A percentile compares a stretch with the other conserved stretches of the same genome.
These are phyloP conservation scores for Harpalus rubripes DNA, from an alignment of 2,888 invertebrate species.

Conservation along the genomic window DNA sequence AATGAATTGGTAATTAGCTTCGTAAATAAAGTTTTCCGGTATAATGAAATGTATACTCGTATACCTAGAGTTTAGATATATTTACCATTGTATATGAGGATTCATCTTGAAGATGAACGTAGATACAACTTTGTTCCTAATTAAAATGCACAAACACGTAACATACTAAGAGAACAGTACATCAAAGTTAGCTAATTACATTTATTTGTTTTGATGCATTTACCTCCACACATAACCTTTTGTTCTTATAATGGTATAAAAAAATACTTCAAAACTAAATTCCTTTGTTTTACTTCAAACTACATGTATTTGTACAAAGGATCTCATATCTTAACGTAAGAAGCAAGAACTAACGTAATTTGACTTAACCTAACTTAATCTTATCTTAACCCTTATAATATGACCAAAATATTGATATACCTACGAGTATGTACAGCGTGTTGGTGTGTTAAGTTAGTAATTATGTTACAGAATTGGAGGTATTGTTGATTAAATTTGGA, in stretches of 20 bases:
- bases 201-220: not conserved
- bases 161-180: slow-evolving; percentile 38
- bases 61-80: not conserved
- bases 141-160: slow-evolving; percentile 38
- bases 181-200: slow-evolving; percentile 42
- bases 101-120: slow-evolving; percentile 24
- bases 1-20: not conserved
- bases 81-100: not conserved
- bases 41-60: not conserved
- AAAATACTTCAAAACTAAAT: not conserved
- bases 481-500: too few species aligned
- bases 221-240: not conserved
- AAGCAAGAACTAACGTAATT: too few species aligned
- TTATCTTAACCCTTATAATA: too few species aligned
- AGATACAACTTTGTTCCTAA: not conserved
- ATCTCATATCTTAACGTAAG: not conserved
- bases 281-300: not conserved
- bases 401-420: too few species aligned
- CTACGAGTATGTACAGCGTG: too few species aligned
- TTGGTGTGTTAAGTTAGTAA: too few species aligned
- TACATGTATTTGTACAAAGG: not conserved
- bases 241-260: not conserved
- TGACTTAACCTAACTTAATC: too few species aligned
- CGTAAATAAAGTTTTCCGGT: not conserved
- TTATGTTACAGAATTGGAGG: too few species aligned